Percentiles rank a stretch among this genome's conserved stretches.
These are phyloP conservation scores for Grammomys dolichurus DNA, from an alignment of 2,113 vertebrate species.

Conservation along the genomic window DNA sequence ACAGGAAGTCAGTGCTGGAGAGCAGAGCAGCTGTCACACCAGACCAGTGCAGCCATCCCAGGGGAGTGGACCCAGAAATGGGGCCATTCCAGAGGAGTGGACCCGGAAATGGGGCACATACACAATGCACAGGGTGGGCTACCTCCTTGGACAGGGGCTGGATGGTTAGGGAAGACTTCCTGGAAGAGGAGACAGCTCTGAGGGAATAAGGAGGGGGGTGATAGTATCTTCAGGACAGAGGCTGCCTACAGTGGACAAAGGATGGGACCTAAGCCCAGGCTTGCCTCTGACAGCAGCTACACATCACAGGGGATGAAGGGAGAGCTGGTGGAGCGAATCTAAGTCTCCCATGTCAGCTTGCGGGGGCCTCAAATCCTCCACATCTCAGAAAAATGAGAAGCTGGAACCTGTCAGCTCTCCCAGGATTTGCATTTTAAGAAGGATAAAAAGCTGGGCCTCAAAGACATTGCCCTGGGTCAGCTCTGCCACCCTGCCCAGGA, in stretches of 20 bases:
- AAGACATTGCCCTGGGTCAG: neutral
- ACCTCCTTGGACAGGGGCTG: neutral
- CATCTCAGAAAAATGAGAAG: neutral
- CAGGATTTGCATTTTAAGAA: slow-evolving; percentile 30
- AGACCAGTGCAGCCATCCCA: neutral
- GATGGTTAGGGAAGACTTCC: neutral
- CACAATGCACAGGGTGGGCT: too few species aligned
- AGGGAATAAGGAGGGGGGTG: neutral
- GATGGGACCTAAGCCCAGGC: accelerated
- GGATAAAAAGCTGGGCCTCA: neutral
- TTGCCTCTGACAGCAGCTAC: neutral
- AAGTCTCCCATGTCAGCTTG: neutral
- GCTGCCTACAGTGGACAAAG: neutral
- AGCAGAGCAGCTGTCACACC: neutral
- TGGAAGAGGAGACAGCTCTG: neutral
- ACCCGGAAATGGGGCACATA: neutral
- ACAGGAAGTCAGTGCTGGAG: accelerated
- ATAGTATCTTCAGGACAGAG: neutral
- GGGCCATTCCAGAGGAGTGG: neutral
- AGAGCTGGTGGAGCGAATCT: accelerated
- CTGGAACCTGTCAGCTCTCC: neutral
- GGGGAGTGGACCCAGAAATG: neutral
- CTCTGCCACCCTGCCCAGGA: neutral
- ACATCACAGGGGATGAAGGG: neutral
- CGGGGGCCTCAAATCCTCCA: neutral